Evolutionary conservation across 2,888 invertebrate species (phyloP).

Genomic region (Tridacna crocea): DNA sequence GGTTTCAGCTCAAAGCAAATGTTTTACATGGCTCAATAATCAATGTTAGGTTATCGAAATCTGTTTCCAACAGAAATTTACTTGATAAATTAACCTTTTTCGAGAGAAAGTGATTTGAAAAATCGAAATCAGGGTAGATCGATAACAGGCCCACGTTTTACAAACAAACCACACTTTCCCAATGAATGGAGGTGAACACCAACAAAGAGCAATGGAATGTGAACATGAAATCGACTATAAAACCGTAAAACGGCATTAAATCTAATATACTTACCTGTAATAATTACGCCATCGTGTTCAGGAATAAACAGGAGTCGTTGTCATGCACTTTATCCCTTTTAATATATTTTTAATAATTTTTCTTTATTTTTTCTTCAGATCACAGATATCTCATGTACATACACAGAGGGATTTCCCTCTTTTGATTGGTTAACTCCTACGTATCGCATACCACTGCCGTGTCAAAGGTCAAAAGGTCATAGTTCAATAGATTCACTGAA

Average conservation of each 20-base stretch:
- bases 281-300: background rate
- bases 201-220: conserved; percentile 48
- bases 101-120: background rate
- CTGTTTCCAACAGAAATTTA: too few relatives aligned
- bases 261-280: conserved; percentile 1
- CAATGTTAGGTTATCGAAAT: too few relatives aligned
- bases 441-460: conserved; percentile 48
- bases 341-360: conserved; percentile 38
- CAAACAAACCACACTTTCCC: background rate
- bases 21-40: too few relatives aligned
- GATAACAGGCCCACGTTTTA: conserved; percentile 16
- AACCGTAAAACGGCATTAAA: background rate
- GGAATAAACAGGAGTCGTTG: background rate
- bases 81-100: background rate
- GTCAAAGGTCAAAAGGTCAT: conserved; percentile 46
- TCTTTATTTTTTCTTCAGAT: conserved; percentile 47
- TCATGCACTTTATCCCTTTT: conserved; percentile 8
- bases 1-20: too few relatives aligned
- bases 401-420: conserved; percentile 39
- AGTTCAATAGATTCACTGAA: conserved; percentile 20
- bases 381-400: conserved; percentile 47
- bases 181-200: conserved; percentile 39
- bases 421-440: conserved; percentile 53
- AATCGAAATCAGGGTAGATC: conserved; percentile 6
- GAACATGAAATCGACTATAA: background rate